A percentile compares a stretch with the other conserved stretches of the same genome.
Evolutionary conservation across 23 tunicate genomes (phyloP).

Genomic region (Trididemnum clinides): DNA sequence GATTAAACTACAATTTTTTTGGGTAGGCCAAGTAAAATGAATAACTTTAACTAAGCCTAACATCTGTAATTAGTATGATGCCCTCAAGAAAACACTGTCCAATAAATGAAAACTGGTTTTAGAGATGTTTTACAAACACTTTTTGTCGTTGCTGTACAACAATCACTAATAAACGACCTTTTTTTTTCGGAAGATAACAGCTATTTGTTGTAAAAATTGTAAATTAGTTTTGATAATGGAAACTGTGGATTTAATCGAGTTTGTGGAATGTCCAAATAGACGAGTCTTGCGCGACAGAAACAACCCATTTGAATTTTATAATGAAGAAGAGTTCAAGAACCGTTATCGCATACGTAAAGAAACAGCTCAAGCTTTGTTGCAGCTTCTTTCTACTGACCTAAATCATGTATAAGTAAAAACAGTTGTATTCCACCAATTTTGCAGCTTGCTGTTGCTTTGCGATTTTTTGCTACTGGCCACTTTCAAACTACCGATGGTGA

Average conservation of each 20-base stretch:
- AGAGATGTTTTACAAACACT: too few relatives aligned
- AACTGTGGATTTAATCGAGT: background rate
- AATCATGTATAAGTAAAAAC: background rate
- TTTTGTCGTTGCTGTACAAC: too few relatives aligned
- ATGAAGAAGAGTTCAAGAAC: background rate
- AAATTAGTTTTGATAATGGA: background rate
- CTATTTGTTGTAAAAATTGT: background rate
- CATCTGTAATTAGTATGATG: too few relatives aligned
- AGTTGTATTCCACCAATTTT: constrained; percentile 16
- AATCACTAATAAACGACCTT: too few relatives aligned
- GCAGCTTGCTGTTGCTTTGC: constrained; percentile 9
- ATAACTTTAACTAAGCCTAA: too few relatives aligned
- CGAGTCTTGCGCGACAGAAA: background rate
- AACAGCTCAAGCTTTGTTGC: background rate
- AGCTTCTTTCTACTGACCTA: background rate
- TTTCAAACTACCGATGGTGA: constrained; percentile 44
- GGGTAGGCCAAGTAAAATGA: too few relatives aligned
- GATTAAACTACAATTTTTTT: too few relatives aligned
- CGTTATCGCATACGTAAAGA: background rate
- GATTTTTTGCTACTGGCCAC: constrained; percentile 40
- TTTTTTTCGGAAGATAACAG: too few relatives aligned
- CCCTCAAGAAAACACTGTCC: too few relatives aligned
- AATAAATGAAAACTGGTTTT: too few relatives aligned
- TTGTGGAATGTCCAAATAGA: background rate
- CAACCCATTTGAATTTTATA: background rate